A percentile compares a stretch with the other conserved stretches of the same genome.
Evolutionary conservation across 2,888 invertebrate species (phyloP).

Genomic region (Dolichomitus sp.): DNA sequence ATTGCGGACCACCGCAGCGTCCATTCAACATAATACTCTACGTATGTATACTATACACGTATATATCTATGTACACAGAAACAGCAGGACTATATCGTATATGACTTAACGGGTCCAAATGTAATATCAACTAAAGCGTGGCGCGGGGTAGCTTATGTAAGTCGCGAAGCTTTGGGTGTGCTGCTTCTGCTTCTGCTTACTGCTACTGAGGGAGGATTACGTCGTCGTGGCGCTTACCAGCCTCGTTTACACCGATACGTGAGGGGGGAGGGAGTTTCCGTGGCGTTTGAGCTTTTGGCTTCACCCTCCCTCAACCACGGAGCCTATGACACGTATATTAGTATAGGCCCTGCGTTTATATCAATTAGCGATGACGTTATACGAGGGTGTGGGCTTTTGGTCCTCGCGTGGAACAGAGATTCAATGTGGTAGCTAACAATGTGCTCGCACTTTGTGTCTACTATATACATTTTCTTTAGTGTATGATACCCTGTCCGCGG

Average conservation of each 20-base stretch:
- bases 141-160: conserved; percentile 47
- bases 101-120: conserved; percentile 57
- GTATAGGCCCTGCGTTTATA: conserved; percentile 84
- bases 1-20: conserved; percentile 61
- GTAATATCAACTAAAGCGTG: conserved; percentile 69
- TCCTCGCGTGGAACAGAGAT: conserved; percentile 47
- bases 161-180: conserved; percentile 57
- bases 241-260: conserved; percentile 63
- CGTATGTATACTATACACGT: background rate
- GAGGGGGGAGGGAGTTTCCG: conserved; percentile 67
- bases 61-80: conserved; percentile 5
- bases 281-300: conserved; percentile 66
- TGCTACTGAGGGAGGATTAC: conserved; percentile 64
- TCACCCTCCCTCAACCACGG: conserved; percentile 61
- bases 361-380: conserved; percentile 85
- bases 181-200: conserved; percentile 30
- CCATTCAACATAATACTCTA: conserved; percentile 35
- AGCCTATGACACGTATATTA: conserved; percentile 85
- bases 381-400: conserved; percentile 75
- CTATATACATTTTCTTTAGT: background rate
- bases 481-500: background rate
- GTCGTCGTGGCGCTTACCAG: conserved; percentile 65
- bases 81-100: conserved; percentile 21
- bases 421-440: conserved; percentile 32
- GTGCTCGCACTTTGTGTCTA: background rate